Evolutionary conservation across 2,888 invertebrate genomes (phyloP).

Genomic region (Lumbricus terrestris): DNA sequence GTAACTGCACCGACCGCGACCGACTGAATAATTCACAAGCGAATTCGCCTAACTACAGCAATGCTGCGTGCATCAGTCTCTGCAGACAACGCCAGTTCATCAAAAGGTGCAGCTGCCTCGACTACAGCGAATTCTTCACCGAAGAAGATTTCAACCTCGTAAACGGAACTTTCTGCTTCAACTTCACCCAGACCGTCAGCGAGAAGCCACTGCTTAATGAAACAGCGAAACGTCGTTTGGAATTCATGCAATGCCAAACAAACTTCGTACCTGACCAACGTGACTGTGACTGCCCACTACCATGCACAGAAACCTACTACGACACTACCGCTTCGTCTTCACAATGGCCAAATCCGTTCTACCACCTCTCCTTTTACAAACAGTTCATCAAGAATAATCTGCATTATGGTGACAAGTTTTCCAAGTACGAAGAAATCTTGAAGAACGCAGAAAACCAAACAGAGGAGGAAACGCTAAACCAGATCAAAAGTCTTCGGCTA

Average conservation of each 20-base stretch:
- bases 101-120: not conserved
- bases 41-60: not conserved
- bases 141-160: not conserved
- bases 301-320: not conserved
- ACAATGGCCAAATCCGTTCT: constrained; percentile 5
- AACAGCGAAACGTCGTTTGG: not conserved
- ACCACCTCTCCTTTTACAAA: not conserved
- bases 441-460: not conserved
- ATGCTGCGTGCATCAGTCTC: not conserved
- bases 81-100: not conserved
- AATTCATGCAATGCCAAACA: not conserved
- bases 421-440: not conserved
- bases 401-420: not conserved
- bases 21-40: not conserved
- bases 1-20: not conserved
- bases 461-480: not conserved
- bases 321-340: not conserved
- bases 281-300: not conserved
- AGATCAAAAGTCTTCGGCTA: not conserved
- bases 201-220: not conserved
- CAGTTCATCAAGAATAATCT: not conserved
- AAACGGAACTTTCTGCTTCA: not conserved
- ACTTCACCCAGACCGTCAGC: not conserved
- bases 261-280: not conserved
- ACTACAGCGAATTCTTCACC: not conserved